phyloP scores from a whole-genome alignment of 1,140 invertebrate species.

The Gerris buenoi region DNA sequence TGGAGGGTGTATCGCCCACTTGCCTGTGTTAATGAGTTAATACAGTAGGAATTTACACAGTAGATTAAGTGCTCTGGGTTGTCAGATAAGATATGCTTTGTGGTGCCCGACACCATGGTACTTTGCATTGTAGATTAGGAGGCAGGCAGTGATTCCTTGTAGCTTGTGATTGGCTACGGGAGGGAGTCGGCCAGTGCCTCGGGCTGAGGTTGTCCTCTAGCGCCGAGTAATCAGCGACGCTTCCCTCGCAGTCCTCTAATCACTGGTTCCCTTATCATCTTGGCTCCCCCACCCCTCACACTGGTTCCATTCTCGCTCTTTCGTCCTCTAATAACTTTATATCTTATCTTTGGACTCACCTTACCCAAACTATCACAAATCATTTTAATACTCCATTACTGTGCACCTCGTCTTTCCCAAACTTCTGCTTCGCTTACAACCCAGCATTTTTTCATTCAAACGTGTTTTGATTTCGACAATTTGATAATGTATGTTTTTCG shows the following conservation, averaged over 20 bases:
- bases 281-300: too few relatives aligned
- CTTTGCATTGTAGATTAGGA: background rate
- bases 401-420: background rate
- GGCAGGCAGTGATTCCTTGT: background rate
- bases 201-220: too few relatives aligned
- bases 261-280: background rate
- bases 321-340: background rate
- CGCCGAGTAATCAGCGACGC: background rate
- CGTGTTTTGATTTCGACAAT: too few relatives aligned
- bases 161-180: background rate
- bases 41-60: background rate
- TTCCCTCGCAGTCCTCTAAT: background rate
- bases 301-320: too few relatives aligned
- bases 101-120: background rate
- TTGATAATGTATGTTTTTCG: too few relatives aligned
- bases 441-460: too few relatives aligned
- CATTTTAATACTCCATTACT: background rate
- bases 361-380: background rate
- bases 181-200: background rate
- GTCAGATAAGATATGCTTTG: background rate
- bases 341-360: background rate
- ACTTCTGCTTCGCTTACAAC: too few relatives aligned
- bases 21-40: background rate
- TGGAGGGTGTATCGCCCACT: too few relatives aligned
- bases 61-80: background rate